Evolutionary conservation across 2,797 vertebrate genomes (phyloP).

Genomic region (Denticeps clupeoides): DNA sequence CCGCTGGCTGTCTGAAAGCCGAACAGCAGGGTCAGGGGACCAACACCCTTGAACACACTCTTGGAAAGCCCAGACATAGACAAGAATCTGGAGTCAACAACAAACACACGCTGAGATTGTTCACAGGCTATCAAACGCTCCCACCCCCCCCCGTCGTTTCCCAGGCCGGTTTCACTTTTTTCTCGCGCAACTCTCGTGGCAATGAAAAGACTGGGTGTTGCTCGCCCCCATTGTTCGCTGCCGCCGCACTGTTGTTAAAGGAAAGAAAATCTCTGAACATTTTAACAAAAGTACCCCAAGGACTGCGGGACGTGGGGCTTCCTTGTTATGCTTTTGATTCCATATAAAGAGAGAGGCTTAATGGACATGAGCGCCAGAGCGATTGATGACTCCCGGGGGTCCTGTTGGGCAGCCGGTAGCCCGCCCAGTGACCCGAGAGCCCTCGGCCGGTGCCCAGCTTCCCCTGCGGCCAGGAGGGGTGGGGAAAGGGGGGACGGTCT

Average conservation of each 20-base stretch:
- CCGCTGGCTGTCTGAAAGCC: constrained; percentile 70
- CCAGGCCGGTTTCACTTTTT: constrained; percentile 29
- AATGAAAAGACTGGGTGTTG: constrained; percentile 62
- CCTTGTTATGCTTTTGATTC: constrained; percentile 70
- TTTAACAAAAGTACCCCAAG: constrained; percentile 73
- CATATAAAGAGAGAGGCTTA: constrained; percentile 59
- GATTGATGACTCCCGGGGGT: constrained; percentile 55
- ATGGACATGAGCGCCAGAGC: constrained; percentile 56
- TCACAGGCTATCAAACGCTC: constrained; percentile 52
- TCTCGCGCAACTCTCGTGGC: constrained; percentile 39
- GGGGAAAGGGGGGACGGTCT: constrained; percentile 36
- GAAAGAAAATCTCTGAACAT: constrained; percentile 59
- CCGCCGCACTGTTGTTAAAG: constrained; percentile 55
- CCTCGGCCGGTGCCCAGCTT: constrained; percentile 10
- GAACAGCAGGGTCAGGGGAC: constrained; percentile 55
- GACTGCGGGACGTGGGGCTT: constrained; percentile 65
- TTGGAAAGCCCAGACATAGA: constrained; percentile 37
- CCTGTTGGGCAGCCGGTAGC: constrained; percentile 54
- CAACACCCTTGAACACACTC: constrained; percentile 27
- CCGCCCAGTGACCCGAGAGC: constrained; percentile 47
- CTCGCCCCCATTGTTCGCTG: constrained; percentile 56
- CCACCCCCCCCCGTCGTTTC: constrained; percentile 38
- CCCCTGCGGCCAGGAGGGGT: constrained; percentile 36
- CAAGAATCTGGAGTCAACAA: constrained; percentile 47
- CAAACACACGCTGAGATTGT: constrained; percentile 53